phyloP scores from a whole-genome alignment of 2,888 invertebrate genomes.

The Clistopyga incitator region DNA sequence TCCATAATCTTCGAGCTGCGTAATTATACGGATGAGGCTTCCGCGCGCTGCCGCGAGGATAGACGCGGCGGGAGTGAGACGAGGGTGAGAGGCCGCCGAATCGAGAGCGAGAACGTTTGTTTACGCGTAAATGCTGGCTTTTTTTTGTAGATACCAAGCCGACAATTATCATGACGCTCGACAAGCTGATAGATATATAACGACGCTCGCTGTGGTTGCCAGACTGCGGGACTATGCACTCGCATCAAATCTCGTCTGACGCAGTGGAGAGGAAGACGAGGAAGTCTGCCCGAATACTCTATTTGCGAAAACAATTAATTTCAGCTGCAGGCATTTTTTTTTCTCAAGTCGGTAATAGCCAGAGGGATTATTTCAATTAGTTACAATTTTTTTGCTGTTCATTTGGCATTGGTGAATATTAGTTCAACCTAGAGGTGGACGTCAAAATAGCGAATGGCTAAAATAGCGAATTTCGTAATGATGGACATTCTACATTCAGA shows the following conservation, averaged over 20 bases:
- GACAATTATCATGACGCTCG: slow-evolving; percentile 58
- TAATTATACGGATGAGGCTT: slow-evolving; percentile 48
- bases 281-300: slow-evolving; percentile 15
- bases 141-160: slow-evolving; percentile 47
- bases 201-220: slow-evolving; percentile 53
- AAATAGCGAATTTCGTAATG: too few species aligned
- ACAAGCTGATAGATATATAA: slow-evolving; percentile 46
- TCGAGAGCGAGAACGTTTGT: slow-evolving; percentile 51
- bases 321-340: background rate
- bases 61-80: slow-evolving; percentile 33
- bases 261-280: background rate
- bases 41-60: background rate
- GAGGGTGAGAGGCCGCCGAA: slow-evolving; percentile 20
- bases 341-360: background rate
- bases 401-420: too few species aligned
- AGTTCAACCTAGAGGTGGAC: background rate
- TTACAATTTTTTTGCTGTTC: too few species aligned
- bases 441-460: too few species aligned
- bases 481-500: too few species aligned
- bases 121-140: slow-evolving; percentile 38
- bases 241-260: background rate
- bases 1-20: slow-evolving; percentile 43
- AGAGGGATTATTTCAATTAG: background rate
- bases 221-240: slow-evolving; percentile 64
- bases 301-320: slow-evolving; percentile 33